A percentile compares a stretch with the other conserved stretches of the same genome.
phyloP scores from a whole-genome alignment of 2,888 invertebrate genomes.

The Drosophila setosimentum region DNA sequence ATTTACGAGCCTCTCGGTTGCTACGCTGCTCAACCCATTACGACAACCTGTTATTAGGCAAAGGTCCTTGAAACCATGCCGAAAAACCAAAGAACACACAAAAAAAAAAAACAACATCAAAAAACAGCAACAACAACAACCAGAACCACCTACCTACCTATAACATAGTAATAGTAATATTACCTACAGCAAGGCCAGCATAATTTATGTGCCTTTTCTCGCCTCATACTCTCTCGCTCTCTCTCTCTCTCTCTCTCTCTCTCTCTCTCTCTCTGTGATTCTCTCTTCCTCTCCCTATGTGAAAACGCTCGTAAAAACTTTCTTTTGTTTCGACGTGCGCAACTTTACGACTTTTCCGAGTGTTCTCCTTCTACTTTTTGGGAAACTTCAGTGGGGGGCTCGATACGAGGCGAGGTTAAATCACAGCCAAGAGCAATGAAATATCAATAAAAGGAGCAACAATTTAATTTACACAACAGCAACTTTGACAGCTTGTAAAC shows the following conservation, averaged over 20 bases:
- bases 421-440: slow-evolving; percentile 65
- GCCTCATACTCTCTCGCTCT: slow-evolving; percentile 30
- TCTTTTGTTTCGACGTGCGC: slow-evolving; percentile 74
- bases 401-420: slow-evolving; percentile 51
- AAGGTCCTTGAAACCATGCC: slow-evolving; percentile 68
- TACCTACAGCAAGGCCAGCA: slow-evolving; percentile 57
- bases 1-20: slow-evolving; percentile 75
- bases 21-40: slow-evolving; percentile 58
- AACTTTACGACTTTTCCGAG: slow-evolving; percentile 84
- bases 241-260: background rate
- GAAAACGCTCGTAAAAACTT: slow-evolving; percentile 77
- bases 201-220: slow-evolving; percentile 67
- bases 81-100: slow-evolving; percentile 9
- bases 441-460: slow-evolving; percentile 79
- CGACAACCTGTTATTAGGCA: slow-evolving; percentile 65
- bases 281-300: background rate
- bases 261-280: background rate
- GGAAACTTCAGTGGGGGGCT: slow-evolving; percentile 17
- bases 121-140: background rate
- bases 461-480: slow-evolving; percentile 77
- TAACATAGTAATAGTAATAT: background rate
- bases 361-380: slow-evolving; percentile 30
- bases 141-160: background rate
- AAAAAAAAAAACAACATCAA: slow-evolving; percentile 12
- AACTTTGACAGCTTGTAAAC: slow-evolving; percentile 74